Evolutionary conservation across 2,113 vertebrate species (phyloP).

Genomic region (Panurus biarmicus): DNA sequence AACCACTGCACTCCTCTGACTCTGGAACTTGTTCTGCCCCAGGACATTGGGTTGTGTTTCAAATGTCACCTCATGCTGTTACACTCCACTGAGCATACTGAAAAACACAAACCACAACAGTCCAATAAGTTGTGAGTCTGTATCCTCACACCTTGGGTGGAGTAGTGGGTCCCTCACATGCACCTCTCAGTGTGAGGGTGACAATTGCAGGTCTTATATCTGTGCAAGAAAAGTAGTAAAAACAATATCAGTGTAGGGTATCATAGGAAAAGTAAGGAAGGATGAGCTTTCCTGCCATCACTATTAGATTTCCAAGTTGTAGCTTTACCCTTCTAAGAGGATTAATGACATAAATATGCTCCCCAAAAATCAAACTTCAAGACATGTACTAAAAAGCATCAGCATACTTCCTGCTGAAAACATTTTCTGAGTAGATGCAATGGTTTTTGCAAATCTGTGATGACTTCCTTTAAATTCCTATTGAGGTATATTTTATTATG

Average conservation of each 20-base stretch:
- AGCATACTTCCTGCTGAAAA: not conserved
- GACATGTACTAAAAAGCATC: not conserved
- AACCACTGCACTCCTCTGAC: not conserved
- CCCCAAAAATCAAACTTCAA: not conserved
- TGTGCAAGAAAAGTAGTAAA: not conserved
- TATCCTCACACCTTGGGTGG: not conserved
- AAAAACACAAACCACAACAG: not conserved
- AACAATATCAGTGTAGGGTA: not conserved
- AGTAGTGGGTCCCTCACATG: not conserved
- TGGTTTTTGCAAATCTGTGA: not conserved
- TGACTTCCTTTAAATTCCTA: not conserved
- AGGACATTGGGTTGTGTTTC: not conserved
- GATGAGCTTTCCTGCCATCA: not conserved
- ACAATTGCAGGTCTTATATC: not conserved
- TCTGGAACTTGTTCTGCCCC: not conserved
- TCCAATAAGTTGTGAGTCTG: not conserved
- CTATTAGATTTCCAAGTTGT: not conserved
- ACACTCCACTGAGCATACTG: not conserved
- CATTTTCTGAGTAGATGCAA: not conserved
- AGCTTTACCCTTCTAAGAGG: not conserved
- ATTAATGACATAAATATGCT: not conserved
- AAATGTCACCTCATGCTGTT: not conserved
- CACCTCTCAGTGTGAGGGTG: fast-evolving
- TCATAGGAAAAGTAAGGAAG: not conserved
- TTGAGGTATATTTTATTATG: not conserved